Evolutionary conservation across 2,888 invertebrate genomes (phyloP).

Genomic region (Atrina japonica): DNA sequence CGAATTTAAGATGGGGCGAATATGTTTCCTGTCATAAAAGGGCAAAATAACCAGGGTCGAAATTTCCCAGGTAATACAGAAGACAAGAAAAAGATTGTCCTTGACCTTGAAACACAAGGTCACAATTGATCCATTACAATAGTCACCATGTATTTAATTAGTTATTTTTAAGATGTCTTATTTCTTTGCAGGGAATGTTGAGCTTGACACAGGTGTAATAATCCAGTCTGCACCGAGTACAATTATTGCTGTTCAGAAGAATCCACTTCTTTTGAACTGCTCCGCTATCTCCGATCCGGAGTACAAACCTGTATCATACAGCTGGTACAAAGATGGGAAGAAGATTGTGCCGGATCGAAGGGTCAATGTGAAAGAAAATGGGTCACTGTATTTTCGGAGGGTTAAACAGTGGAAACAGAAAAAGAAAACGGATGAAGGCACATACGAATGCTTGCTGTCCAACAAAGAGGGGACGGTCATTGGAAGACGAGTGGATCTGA

Average conservation of each 20-base stretch:
- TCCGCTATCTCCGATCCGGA: conserved; percentile 12
- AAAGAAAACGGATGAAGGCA: conserved; percentile 49
- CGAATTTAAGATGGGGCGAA: too few species aligned
- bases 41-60: too few species aligned
- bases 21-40: too few species aligned
- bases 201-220: conserved; percentile 13
- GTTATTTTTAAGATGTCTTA: too few species aligned
- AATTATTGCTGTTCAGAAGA: conserved; percentile 1
- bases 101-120: too few species aligned
- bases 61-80: too few species aligned
- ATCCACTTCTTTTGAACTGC: conserved; percentile 23
- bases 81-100: too few species aligned
- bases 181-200: conserved; percentile 7
- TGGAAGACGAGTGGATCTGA: conserved; percentile 52
- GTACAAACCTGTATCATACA: conserved; percentile 2
- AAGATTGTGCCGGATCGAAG: not conserved
- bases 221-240: conserved; percentile 1
- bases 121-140: too few species aligned
- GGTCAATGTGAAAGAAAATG: conserved; percentile 14
- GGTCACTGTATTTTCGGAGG: conserved; percentile 28
- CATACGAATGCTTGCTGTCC: conserved; percentile 61
- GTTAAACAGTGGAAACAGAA: conserved; percentile 3
- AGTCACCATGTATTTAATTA: too few species aligned
- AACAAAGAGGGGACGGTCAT: conserved; percentile 59
- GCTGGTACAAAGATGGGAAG: conserved; percentile 20